Base-by-base conservation (phyloP, 2,113 vertebrate species). In the Callithrix jacchus region DNA sequence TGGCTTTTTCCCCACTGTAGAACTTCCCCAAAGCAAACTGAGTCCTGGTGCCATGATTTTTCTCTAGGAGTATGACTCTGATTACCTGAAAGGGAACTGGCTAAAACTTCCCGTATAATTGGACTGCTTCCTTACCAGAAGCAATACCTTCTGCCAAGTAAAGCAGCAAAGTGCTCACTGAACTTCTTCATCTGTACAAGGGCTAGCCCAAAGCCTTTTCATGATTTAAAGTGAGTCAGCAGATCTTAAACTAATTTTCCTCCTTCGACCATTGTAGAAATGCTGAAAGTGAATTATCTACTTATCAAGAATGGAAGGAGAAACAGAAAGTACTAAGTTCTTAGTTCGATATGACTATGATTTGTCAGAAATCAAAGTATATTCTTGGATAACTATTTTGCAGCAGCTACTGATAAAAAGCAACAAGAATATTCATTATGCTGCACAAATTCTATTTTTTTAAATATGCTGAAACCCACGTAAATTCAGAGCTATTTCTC, bases 181-280 rank as follows among this genome's bases (percentile, higher is more conserved):
- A 83, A 87, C 68, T 74, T 86, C 92, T 81, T 84, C 61, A 61
- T 35, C 56, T 61, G 25, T 54, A 40, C n/a, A 30, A 96, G 71
- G 89, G 68, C 52, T 96, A 82, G 84, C 58, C 66, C 87, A 68
- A 81, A 64, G 37, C 74, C 49, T 45, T 77, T 95, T 54, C 79
- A 49, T 20, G 47, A 84, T 95, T 94, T 87, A 83, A 80, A 94
- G 54, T 97, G 92, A 93, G 77, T 94, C 92, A 92, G 82, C 96
- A 94, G n/a, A 86, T 91, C 81, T 73, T 80, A 73, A 87, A 76
- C 0, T 27, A 58, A 66, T 61, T 91, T 87, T 89, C 58, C 76
- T 95, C 71, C n/a, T 35, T 35, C 90, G 66, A 96, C 54, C 84
- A 93, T 21, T 37, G 91, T 1, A 81, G 66, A 94, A 92, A 90